Percentiles rank a stretch among this genome's conserved stretches.
These are phyloP conservation scores for Scolanthus callimorphus DNA, from an alignment of 92 coral and sea anemone species.

Conservation along the genomic window DNA sequence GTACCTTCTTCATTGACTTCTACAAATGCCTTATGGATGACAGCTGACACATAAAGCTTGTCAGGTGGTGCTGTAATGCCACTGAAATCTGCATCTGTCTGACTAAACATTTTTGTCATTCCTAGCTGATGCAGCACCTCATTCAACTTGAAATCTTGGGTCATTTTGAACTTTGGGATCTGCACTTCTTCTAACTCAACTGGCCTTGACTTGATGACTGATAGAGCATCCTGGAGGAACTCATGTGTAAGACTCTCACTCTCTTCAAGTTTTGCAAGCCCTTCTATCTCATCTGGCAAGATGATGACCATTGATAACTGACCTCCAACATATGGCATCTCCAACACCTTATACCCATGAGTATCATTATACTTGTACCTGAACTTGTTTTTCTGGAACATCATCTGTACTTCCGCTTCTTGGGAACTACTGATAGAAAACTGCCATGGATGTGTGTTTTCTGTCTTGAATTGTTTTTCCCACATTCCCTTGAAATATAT, in stretches of 20 bases:
- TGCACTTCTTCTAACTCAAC: conserved; percentile 62
- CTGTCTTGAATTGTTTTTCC: conserved; percentile 52
- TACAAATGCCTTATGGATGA: conserved; percentile 88
- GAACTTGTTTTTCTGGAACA: conserved; percentile 56
- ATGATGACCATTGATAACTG: conserved; percentile 74
- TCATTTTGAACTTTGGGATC: conserved; percentile 72
- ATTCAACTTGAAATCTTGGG: conserved; percentile 57
- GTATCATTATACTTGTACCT: conserved; percentile 18
- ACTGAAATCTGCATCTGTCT: conserved; percentile 56
- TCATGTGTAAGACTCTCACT: conserved; percentile 36
- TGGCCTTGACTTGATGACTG: conserved; percentile 25
- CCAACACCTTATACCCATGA: conserved; percentile 64
- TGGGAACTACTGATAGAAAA: conserved; percentile 42
- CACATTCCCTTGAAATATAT: conserved; percentile 91
- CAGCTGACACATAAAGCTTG: conserved; percentile 63
- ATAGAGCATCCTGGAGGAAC: conserved; percentile 25
- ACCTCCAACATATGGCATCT: conserved; percentile 61
- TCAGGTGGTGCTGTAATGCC: conserved; percentile 52
- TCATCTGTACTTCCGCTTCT: conserved; percentile 59
- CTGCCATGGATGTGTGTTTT: conserved; percentile 29
- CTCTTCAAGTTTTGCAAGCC: conserved; percentile 64
- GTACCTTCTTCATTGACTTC: conserved; percentile 93
- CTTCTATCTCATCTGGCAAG: conserved; percentile 71
- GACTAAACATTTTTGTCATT: conserved; percentile 60
- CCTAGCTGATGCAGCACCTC: conserved; percentile 56